Base-by-base conservation (phyloP, 2,797 vertebrate species). In the Sebastes hubbsi region DNA sequence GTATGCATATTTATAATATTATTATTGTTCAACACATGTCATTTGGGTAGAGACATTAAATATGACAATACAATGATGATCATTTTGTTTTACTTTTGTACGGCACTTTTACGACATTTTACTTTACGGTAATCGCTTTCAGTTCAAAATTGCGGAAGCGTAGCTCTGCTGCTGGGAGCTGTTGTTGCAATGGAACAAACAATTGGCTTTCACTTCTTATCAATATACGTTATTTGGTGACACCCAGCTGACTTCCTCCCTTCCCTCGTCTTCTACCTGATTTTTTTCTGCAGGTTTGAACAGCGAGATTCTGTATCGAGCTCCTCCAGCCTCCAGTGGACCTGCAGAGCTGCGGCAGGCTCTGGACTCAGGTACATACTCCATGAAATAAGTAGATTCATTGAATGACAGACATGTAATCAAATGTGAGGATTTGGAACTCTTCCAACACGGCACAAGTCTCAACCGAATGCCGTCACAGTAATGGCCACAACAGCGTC, bases 341-440 rank as follows among this genome's bases (percentile, higher is more conserved):
- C 93, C 94, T 8, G 75, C 86, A 24, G 95, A 96, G 80, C 92
- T 96, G 77, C 90, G 89, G 0, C 95, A 96, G 89, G 88, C 93
- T 29, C 93, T 97, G n/a, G 93, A 96, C 70, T 73, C 91, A 12
- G 96, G 96, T 97, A 88, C 1, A 6, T 10, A 22, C 55, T 6
- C 54, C 20, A n/a, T 11, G 1, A 27, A 24, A 49, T 24, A 3
- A 54, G 30, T 24, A 8, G 10, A 63, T 54, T 6, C 18, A 38
- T 16, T 55, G 2, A 29, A 25, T 11, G 4, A 34, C 4, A 7
- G 14, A 61, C 22, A 25, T n/a, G 12, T n/a, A 1, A 20, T 25
- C 1, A 56, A 6, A 24, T 20, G 60, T 30, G 46, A 13, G 9
- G 32, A 36, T 36, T 76, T 68, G 22, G 4, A 38, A 25, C 22